Conservation (phyloP, 2,113 vertebrate genomes). For the Leucopsar rothschildi region DNA sequence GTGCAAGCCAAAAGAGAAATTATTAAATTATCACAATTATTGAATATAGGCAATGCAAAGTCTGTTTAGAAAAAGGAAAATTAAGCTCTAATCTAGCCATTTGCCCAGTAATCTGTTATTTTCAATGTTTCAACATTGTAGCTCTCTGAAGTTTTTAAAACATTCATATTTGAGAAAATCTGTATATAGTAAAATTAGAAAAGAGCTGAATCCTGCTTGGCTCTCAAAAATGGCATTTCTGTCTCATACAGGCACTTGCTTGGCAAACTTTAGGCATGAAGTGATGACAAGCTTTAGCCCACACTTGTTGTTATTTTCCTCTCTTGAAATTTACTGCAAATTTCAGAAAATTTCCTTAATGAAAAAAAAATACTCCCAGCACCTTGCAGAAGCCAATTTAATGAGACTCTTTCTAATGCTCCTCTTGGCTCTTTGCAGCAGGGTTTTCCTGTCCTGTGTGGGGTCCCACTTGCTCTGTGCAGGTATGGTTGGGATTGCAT, state of each 20-base stretch:
- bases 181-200: background rate
- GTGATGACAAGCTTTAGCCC: background rate
- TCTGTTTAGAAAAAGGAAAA: background rate
- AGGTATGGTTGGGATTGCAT: background rate
- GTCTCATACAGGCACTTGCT: background rate
- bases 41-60: background rate
- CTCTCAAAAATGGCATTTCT: background rate
- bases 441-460: background rate
- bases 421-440: background rate
- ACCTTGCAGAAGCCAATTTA: background rate
- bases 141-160: background rate
- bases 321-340: background rate
- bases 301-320: background rate
- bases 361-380: background rate
- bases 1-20: background rate
- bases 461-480: background rate
- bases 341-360: background rate
- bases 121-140: background rate
- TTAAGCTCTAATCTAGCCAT: background rate
- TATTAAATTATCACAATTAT: background rate
- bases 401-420: background rate
- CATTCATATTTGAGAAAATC: background rate
- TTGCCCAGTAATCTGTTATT: background rate
- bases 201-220: background rate
- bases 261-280: background rate